Evolutionary conservation across 1,140 invertebrate genomes (phyloP).

Genomic region (Antheraea pernyi): DNA sequence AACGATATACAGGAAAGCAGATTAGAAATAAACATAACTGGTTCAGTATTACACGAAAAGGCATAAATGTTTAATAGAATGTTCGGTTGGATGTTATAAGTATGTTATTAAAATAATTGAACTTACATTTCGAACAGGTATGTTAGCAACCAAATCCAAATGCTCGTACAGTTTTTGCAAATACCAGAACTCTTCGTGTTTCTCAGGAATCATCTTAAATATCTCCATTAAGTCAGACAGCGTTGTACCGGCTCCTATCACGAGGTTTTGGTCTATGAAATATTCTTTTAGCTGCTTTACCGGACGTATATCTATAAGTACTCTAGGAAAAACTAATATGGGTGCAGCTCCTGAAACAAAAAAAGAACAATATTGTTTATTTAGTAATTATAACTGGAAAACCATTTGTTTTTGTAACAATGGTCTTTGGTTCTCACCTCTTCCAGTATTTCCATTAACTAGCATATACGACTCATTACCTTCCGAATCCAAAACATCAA

Average conservation of each 20-base stretch:
- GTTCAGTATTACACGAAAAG: too few relatives aligned
- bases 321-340: conserved; percentile 51
- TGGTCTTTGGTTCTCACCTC: conserved; percentile 45
- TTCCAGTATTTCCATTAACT: conserved; percentile 79
- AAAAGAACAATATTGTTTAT: background rate
- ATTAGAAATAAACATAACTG: too few relatives aligned
- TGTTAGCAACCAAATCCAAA: conserved; percentile 83
- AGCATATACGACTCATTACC: conserved; percentile 72
- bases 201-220: conserved; percentile 60
- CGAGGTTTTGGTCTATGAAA: conserved; percentile 81
- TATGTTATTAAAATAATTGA: background rate
- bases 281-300: conserved; percentile 81
- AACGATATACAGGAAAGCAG: too few relatives aligned
- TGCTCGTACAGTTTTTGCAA: conserved; percentile 81
- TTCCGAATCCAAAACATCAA: conserved; percentile 46
- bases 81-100: background rate
- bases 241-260: conserved; percentile 82
- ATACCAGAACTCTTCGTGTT: conserved; percentile 78
- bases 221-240: conserved; percentile 82
- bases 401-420: too few relatives aligned
- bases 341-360: conserved; percentile 48
- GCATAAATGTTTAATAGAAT: too few relatives aligned
- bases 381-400: background rate
- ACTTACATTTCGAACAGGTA: conserved; percentile 84
- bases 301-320: conserved; percentile 84